Conservation (phyloP, 2,113 vertebrate species). For the Silurus glanis region DNA sequence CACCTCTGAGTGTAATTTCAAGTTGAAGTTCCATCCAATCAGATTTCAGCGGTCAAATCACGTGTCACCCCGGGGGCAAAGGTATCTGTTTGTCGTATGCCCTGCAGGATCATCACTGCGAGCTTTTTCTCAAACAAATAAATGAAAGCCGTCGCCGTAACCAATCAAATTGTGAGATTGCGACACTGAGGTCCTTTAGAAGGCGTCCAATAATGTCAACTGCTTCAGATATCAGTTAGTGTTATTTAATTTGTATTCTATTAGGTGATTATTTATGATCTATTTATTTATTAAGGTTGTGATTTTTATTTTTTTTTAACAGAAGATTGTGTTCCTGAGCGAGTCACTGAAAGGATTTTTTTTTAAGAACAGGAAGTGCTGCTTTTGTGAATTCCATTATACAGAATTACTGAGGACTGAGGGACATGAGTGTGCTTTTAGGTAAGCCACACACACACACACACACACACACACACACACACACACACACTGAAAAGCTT, state of each 20-base stretch:
- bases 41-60: too few species aligned
- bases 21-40: too few species aligned
- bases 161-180: too few species aligned
- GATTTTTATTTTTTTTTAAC: neutral
- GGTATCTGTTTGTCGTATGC: too few species aligned
- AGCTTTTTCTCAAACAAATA: too few species aligned
- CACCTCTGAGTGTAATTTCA: too few species aligned
- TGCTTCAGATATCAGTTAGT: neutral
- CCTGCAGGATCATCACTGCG: too few species aligned
- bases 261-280: neutral
- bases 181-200: too few species aligned
- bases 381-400: conserved; percentile 2
- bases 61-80: too few species aligned
- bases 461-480: conserved; percentile 10
- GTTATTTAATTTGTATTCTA: neutral
- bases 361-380: conserved; percentile 2
- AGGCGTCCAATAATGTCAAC: too few species aligned
- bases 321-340: neutral
- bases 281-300: neutral
- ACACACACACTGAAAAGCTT: neutral
- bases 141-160: too few species aligned
- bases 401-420: conserved; percentile 2
- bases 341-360: neutral
- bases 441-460: neutral
- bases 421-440: conserved; percentile 18